Conservation (phyloP, 92 coral and sea anemone species). For the Ricordea florida region DNA sequence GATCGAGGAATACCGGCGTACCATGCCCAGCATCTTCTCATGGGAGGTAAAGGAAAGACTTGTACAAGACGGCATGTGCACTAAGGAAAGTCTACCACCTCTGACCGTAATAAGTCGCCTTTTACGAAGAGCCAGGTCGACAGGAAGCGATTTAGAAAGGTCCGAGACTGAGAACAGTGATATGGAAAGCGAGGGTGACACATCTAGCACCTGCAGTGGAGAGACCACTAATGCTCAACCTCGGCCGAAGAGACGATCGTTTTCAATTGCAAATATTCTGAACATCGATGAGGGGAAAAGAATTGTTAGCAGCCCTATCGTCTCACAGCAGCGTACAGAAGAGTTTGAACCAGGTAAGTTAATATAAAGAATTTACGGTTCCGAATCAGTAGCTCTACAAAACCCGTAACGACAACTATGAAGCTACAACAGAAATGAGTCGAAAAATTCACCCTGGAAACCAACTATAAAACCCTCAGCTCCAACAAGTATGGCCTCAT, state of each 20-base stretch:
- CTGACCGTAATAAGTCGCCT: conserved; percentile 63
- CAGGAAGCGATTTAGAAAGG: conserved; percentile 34
- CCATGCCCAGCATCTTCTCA: conserved; percentile 63
- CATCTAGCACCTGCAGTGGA: conserved; percentile 36
- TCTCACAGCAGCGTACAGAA: not conserved
- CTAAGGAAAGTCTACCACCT: conserved; percentile 61
- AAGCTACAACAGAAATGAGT: too few relatives aligned
- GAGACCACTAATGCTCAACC: conserved; percentile 1
- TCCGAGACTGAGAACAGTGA: conserved; percentile 33
- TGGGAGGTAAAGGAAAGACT: conserved; percentile 74
- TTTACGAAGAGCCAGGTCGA: conserved; percentile 42
- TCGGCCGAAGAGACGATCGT: conserved; percentile 45
- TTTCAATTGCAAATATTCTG: conserved; percentile 68
- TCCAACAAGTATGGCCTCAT: too few relatives aligned
- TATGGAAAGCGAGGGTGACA: conserved; percentile 33
- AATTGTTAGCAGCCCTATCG: conserved; percentile 7
- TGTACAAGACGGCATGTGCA: conserved; percentile 58
- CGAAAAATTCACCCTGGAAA: too few relatives aligned
- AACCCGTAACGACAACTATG: too few relatives aligned
- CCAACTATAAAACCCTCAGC: too few relatives aligned
- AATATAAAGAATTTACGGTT: too few relatives aligned
- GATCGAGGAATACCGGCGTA: conserved; percentile 61
- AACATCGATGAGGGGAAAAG: conserved; percentile 45
- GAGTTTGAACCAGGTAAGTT: conserved; percentile 17
- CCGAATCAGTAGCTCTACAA: too few relatives aligned